A percentile compares a stretch with the other conserved stretches of the same genome.
phyloP scores from a whole-genome alignment of 2,888 invertebrate species.

The Dryomyza anilis region DNA sequence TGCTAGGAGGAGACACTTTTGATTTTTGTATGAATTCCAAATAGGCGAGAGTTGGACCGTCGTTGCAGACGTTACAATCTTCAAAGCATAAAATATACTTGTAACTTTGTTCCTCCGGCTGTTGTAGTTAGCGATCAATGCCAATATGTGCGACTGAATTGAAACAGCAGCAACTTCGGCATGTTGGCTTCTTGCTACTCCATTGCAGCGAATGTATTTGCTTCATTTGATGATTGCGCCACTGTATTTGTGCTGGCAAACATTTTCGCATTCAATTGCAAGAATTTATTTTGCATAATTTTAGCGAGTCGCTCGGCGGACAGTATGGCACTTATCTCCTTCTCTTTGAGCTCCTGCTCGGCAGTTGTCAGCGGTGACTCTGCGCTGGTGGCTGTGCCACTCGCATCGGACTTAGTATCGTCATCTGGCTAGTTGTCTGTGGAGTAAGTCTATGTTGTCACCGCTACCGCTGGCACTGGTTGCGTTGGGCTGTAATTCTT shows the following conservation, averaged over 20 bases:
- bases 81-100: slow-evolving; percentile 96
- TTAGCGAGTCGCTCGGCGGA: slow-evolving; percentile 88
- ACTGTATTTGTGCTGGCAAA: slow-evolving; percentile 71
- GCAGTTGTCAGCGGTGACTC: slow-evolving; percentile 61
- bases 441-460: no score
- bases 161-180: slow-evolving; percentile 49
- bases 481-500: slow-evolving; percentile 65
- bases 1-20: slow-evolving; percentile 57
- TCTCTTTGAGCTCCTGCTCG: slow-evolving; percentile 67
- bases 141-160: slow-evolving; percentile 63
- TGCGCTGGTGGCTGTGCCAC: slow-evolving; percentile 47
- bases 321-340: slow-evolving; percentile 77
- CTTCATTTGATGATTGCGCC: slow-evolving; percentile 29
- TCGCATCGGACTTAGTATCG: slow-evolving; percentile 45
- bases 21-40: slow-evolving; percentile 93
- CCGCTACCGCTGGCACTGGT: slow-evolving; percentile 35
- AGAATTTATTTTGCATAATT: slow-evolving; percentile 92
- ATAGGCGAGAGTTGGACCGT: slow-evolving; percentile 80
- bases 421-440: slow-evolving; percentile 54
- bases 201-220: slow-evolving; percentile 13
- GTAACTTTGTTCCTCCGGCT: slow-evolving; percentile 66
- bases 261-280: slow-evolving; percentile 82
- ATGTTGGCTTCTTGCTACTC: slow-evolving; percentile 50
- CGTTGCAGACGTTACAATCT: slow-evolving; percentile 77
- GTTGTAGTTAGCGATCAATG: slow-evolving; percentile 64